Base-by-base conservation (phyloP, 1,140 invertebrate genomes). In the Oryzaephilus surinamensis region DNA sequence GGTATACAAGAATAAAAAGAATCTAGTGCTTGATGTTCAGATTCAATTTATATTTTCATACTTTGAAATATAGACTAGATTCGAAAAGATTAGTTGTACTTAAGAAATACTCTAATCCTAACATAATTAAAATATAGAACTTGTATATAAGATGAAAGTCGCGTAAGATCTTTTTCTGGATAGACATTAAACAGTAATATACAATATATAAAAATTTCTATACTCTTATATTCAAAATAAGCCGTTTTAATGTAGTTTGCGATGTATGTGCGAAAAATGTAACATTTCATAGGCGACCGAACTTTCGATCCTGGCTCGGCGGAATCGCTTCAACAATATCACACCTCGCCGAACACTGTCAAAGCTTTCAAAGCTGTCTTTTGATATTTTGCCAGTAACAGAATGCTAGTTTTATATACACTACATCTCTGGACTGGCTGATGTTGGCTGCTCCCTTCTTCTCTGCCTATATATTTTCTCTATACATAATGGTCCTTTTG, bases 291-390 rank as follows among this genome's bases (percentile, higher is more conserved):
- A 50, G 41, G 30, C 34, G 41, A 52, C 39, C 43, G 45, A 45
- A 42, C 41, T 36, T 54, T 50, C 38, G 46, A 48, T 44, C 38
- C 38, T 23, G 42, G 27, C 36, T 38, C 14, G 23, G 14, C 23
- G 48, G 30, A n/a, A 44, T 50, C 41, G 43, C 29, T 37, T 35
- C 31, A 32, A 50, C 48, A 52, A 52, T 53, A 52, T 52, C 51
- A 53, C 51, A 55, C 51, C 53, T 49, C 45, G 46, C 32, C 41
- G 53, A 42, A 40, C 51, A 55, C 43, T 46, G 45, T 52, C 53
- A 55, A 55, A 55, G 53, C 43, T 20, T 39, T 38, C 39, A 45
- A 43, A 43, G 40, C 43, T 48, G 48, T 52, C 52, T 50, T 55
- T 50, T 50, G 52, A 54, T 51, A 52, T 46, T 41, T 38, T 38